Evolutionary conservation across 2,113 vertebrate genomes (phyloP), one percentile per base, ranked within the genome.

Genomic region (Rhizomys pruinosus): DNA sequence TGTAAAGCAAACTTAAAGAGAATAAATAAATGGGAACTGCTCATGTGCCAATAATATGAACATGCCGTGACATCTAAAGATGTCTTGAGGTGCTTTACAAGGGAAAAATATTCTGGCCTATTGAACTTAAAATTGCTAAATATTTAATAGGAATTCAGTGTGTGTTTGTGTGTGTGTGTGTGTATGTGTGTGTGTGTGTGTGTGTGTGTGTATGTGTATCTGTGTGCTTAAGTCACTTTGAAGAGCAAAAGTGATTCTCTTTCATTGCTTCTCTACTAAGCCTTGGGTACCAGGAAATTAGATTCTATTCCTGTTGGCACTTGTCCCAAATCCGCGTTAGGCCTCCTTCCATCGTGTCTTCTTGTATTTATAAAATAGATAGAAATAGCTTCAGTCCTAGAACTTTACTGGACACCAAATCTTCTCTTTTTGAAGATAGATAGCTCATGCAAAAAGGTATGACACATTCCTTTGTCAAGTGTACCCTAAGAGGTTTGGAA

Each of bases 401-500:
- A 90, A 57, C 79, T 29, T 88, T 61, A 23, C 47, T 78, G 59
- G 80, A 79, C 73, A 82, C 19, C 19, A 63, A 22, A 55, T 52
- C 55, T 87, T 93, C 73, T 42, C n/a, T 78, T 84, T 78, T 84
- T 52, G 76, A 92, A 92, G 39, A 61, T 20, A 61, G 85, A 89
- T 2, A 92, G 37, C 23, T 88, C 59, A 29, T 9, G 17, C 1
- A 89, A 94, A 95, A 94, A 76, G 92, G 96, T 89, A 95, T 66
- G 85, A 90, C 79, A 77, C 7, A 57, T 63, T 97, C 96, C 77
- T 95, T 87, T 94, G 87, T 92, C 90, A 96, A 92, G 80, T 55
- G 94, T 92, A 95, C 66, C 87, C 64, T 89, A 93, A 96, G 47
- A 80, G 37, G 87, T 95, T 90, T 93, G 94, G 89, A 87, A 92